Conservation (phyloP, 2,113 vertebrate species). For the Notarius lentiginosus region DNA sequence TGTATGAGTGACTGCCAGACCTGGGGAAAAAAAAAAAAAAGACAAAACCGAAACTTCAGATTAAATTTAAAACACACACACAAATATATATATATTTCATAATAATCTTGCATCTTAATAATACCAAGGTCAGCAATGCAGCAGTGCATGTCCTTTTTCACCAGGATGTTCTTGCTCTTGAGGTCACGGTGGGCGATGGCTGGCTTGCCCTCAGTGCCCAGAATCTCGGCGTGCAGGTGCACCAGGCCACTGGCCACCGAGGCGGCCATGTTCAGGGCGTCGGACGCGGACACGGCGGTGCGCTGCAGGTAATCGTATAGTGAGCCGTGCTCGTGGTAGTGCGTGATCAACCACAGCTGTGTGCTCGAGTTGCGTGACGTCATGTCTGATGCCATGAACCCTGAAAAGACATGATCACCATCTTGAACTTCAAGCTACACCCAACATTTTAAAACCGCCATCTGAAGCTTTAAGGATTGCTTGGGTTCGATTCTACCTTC, state of each 20-base stretch:
- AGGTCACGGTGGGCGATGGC: constrained; percentile 79
- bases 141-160: constrained; percentile 78
- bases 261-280: constrained; percentile 76
- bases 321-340: constrained; percentile 79
- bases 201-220: constrained; percentile 78
- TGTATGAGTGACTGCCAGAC: constrained; percentile 79
- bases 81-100: not conserved
- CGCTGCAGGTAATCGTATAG: constrained; percentile 81
- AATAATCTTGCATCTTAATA: not conserved
- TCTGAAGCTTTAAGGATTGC: too few relatives aligned
- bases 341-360: constrained; percentile 82
- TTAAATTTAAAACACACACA: too few relatives aligned
- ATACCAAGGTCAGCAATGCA: constrained; percentile 81
- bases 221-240: constrained; percentile 80
- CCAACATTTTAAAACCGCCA: not conserved
- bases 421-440: not conserved
- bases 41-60: not conserved
- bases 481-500: not conserved
- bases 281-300: constrained; percentile 72
- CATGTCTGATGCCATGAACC: constrained; percentile 82
- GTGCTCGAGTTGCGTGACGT: constrained; percentile 82
- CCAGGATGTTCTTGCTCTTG: constrained; percentile 81
- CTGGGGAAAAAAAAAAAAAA: constrained; percentile 50
- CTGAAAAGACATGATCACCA: constrained; percentile 52
- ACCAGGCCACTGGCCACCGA: constrained; percentile 75